phyloP scores from a whole-genome alignment of 2,113 vertebrate genomes.

The Chroicocephalus ridibundus region DNA sequence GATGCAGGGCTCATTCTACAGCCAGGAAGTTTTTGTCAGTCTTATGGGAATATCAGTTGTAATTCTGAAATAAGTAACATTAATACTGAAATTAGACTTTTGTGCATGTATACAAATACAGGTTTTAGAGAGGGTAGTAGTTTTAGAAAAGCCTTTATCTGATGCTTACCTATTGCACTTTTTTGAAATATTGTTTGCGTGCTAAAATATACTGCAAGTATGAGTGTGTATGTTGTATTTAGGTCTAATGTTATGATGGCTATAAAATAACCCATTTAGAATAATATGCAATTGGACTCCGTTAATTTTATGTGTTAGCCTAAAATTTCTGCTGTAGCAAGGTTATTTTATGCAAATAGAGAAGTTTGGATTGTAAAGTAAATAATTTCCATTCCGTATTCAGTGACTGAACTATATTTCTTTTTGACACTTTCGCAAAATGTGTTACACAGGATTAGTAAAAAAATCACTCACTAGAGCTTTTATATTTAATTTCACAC shows the following conservation, averaged over 20 bases:
- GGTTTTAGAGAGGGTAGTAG: neutral
- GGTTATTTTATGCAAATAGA: constrained; percentile 61
- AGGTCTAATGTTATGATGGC: neutral
- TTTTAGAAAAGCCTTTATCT: neutral
- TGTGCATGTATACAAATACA: neutral
- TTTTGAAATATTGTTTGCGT: neutral
- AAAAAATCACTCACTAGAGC: constrained; percentile 39
- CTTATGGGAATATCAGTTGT: neutral
- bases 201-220: neutral
- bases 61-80: neutral
- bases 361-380: constrained; percentile 56
- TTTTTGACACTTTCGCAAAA: constrained; percentile 66
- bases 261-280: constrained; percentile 21
- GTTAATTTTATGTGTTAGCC: constrained; percentile 47
- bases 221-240: neutral
- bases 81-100: neutral
- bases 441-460: constrained; percentile 61
- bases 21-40: neutral
- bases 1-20: neutral
- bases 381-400: constrained; percentile 57
- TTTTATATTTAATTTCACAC: constrained; percentile 66
- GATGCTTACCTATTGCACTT: neutral
- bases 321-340: constrained; percentile 40
- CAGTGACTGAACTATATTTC: constrained; percentile 36
- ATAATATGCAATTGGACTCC: neutral